Evolutionary conservation across 2,888 invertebrate genomes (phyloP).

Genomic region (Craniophora ligustri): DNA sequence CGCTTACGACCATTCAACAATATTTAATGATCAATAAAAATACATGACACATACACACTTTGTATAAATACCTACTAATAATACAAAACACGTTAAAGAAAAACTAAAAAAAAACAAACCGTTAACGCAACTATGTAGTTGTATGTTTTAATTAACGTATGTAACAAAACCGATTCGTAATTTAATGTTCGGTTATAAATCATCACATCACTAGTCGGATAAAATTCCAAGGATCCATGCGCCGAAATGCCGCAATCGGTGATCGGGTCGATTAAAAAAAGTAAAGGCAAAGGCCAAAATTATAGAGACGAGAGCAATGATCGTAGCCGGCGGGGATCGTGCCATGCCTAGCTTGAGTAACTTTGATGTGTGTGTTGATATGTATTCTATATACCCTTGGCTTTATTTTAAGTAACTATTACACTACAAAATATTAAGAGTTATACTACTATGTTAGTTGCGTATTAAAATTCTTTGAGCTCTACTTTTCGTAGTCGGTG

Average conservation of each 20-base stretch:
- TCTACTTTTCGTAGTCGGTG: slow-evolving; percentile 1
- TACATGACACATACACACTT: not conserved
- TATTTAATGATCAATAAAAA: slow-evolving; percentile 18
- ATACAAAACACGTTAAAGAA: slow-evolving; percentile 1
- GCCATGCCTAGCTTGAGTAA: slow-evolving; percentile 51
- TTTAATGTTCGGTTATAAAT: slow-evolving; percentile 64
- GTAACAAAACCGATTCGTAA: slow-evolving; percentile 58
- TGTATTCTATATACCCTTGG: slow-evolving; percentile 24
- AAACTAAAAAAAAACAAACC: slow-evolving; percentile 23
- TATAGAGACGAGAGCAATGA: slow-evolving; percentile 65
- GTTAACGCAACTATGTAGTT: slow-evolving; percentile 22
- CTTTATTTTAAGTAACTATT: slow-evolving; percentile 14
- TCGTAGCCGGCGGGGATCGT: slow-evolving; percentile 63
- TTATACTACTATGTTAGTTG: not conserved
- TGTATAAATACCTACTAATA: not conserved
- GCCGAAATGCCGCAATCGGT: slow-evolving; percentile 68
- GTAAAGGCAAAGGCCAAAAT: slow-evolving; percentile 67
- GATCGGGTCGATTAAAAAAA: slow-evolving; percentile 71
- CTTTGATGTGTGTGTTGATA: slow-evolving; percentile 43
- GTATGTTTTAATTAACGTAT: slow-evolving; percentile 60
- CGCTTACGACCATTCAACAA: slow-evolving; percentile 5
- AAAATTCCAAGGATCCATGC: slow-evolving; percentile 64
- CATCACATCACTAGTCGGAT: slow-evolving; percentile 64
- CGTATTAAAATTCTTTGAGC: not conserved
- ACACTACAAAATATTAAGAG: slow-evolving; percentile 13